These are phyloP conservation scores for Camelus bactrianus DNA, from an alignment of 2,113 vertebrate genomes.

Conservation along the genomic window DNA sequence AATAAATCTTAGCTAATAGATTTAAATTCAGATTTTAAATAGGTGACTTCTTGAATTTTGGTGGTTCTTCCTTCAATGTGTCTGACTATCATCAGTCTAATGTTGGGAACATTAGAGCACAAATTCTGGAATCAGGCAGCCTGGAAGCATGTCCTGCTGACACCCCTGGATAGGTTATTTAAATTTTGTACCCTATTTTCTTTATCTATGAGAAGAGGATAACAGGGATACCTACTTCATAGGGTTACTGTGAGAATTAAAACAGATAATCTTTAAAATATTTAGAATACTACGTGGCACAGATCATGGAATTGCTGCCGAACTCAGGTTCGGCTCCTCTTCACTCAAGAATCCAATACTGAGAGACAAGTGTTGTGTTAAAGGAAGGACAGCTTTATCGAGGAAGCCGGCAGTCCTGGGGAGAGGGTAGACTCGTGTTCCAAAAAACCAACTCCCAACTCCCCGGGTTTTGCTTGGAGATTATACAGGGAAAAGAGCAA, in stretches of 20 bases:
- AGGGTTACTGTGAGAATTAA: neutral
- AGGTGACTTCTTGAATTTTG: neutral
- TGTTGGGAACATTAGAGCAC: neutral
- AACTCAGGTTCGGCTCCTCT: neutral
- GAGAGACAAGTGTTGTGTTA: neutral
- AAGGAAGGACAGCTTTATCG: neutral
- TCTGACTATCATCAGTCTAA: neutral
- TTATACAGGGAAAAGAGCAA: neutral
- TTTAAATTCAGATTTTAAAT: neutral
- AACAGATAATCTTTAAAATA: slow-evolving; percentile 11
- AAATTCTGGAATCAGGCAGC: neutral
- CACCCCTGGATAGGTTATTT: neutral
- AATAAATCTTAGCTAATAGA: neutral
- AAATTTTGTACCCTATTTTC: neutral
- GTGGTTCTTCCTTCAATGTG: neutral
- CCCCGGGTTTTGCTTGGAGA: neutral
- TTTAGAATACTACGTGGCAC: neutral
- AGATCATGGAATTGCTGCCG: neutral
- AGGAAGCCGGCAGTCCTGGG: neutral
- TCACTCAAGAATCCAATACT: neutral
- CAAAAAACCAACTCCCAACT: neutral
- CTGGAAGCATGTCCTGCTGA: neutral
- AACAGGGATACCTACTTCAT: neutral
- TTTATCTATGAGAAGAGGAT: neutral
- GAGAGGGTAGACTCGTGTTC: neutral